Evolutionary conservation across 2,888 invertebrate genomes (phyloP).

Genomic region (Lithophane semibrunnea): DNA sequence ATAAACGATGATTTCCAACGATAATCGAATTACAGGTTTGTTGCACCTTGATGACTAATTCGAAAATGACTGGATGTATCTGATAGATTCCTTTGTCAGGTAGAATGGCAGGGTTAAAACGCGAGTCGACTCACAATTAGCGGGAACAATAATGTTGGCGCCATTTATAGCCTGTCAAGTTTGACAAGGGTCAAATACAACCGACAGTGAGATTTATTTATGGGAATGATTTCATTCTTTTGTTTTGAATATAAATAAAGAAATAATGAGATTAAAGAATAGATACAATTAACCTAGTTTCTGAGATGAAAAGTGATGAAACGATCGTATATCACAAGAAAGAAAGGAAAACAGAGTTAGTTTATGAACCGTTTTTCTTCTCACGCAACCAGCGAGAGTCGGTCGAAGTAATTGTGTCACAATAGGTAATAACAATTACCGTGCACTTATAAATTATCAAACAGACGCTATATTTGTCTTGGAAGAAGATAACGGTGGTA

Average conservation of each 20-base stretch:
- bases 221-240: constrained; percentile 29
- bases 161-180: constrained; percentile 53
- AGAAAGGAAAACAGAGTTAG: constrained; percentile 27
- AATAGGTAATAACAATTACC: constrained; percentile 30
- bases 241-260: constrained; percentile 25
- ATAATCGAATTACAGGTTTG: constrained; percentile 34
- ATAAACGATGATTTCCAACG: neutral
- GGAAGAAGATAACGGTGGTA: constrained; percentile 11
- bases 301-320: constrained; percentile 32
- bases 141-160: constrained; percentile 48
- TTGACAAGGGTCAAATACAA: constrained; percentile 55
- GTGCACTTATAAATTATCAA: constrained; percentile 13
- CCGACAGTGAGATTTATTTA: constrained; percentile 37
- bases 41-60: constrained; percentile 54
- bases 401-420: constrained; percentile 22
- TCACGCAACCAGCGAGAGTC: constrained; percentile 43
- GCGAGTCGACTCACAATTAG: constrained; percentile 55
- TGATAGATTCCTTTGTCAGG: constrained; percentile 52
- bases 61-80: constrained; percentile 24
- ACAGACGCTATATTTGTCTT: neutral
- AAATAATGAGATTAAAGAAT: constrained; percentile 10
- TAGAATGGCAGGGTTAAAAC: constrained; percentile 41
- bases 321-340: constrained; percentile 12
- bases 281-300: constrained; percentile 17
- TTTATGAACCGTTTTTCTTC: constrained; percentile 33